phyloP scores from a whole-genome alignment of 2,888 invertebrate genomes.

The Melieria omissa region DNA sequence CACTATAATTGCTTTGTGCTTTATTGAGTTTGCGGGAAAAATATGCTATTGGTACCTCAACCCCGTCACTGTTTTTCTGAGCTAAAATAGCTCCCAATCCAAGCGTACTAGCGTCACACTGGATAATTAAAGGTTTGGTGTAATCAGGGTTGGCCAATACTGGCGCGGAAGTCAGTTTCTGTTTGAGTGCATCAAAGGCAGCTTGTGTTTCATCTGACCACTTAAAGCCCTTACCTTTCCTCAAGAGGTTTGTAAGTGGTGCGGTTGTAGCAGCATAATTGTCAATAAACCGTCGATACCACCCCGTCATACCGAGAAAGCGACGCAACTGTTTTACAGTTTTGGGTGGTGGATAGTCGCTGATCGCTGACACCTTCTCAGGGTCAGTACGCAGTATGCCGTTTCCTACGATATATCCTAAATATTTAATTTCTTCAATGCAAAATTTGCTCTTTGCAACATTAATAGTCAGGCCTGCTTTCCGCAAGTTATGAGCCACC shows the following conservation, averaged over 20 bases:
- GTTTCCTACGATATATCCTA: slow-evolving; percentile 25
- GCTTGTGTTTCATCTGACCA: slow-evolving; percentile 27
- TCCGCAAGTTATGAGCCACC: slow-evolving; percentile 20
- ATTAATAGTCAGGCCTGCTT: slow-evolving; percentile 15
- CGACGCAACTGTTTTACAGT: slow-evolving; percentile 18
- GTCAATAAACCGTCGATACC: slow-evolving; percentile 20
- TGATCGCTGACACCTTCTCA: slow-evolving; percentile 23
- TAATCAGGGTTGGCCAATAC: slow-evolving; percentile 29
- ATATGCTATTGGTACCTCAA: slow-evolving; percentile 33
- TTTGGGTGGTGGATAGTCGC: slow-evolving; percentile 18
- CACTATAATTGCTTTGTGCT: slow-evolving; percentile 37
- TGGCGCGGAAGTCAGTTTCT: slow-evolving; percentile 20
- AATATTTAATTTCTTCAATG: slow-evolving; percentile 19
- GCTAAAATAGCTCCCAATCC: slow-evolving; percentile 28
- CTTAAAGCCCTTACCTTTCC: slow-evolving; percentile 20
- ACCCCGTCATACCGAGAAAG: slow-evolving; percentile 22
- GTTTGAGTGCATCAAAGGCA: slow-evolving; percentile 25
- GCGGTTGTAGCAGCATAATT: slow-evolving; percentile 19
- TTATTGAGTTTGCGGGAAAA: slow-evolving; percentile 34
- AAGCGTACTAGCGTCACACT: slow-evolving; percentile 39
- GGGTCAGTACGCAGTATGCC: slow-evolving; percentile 22
- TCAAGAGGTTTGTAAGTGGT: slow-evolving; percentile 10
- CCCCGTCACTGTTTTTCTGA: slow-evolving; percentile 23
- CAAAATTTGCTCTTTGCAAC: slow-evolving; percentile 27
- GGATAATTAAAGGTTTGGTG: slow-evolving; percentile 30